These are phyloP conservation scores for Euplexia lucipara DNA, from an alignment of 2,888 invertebrate species.

Conservation along the genomic window DNA sequence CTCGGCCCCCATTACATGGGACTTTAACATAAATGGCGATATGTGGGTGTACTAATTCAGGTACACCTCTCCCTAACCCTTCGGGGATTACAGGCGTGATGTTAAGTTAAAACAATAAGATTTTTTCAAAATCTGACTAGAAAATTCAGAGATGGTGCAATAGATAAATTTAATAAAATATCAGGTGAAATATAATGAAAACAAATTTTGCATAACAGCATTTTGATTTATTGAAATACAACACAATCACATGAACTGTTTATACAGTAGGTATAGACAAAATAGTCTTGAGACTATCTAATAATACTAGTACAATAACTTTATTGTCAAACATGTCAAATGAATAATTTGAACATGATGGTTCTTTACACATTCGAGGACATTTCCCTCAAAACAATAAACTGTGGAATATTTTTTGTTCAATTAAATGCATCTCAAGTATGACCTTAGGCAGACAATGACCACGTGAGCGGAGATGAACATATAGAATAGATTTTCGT, in stretches of 20 bases:
- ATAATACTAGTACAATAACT: constrained; percentile 86
- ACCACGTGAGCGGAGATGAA: constrained; percentile 36
- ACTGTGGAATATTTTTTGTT: constrained; percentile 41
- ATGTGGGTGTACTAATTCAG: too few relatives aligned
- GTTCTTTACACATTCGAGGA: constrained; percentile 60
- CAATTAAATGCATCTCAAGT: constrained; percentile 59
- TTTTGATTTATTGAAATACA: constrained; percentile 87
- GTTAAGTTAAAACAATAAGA: too few relatives aligned
- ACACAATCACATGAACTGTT: constrained; percentile 87
- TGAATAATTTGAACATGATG: constrained; percentile 75
- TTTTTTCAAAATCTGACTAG: too few relatives aligned
- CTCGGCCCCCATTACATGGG: too few relatives aligned
- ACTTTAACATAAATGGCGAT: too few relatives aligned
- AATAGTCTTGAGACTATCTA: constrained; percentile 83
- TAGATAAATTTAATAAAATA: not conserved
- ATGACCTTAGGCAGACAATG: constrained; percentile 38
- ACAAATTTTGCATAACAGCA: constrained; percentile 76
- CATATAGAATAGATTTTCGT: constrained; percentile 54
- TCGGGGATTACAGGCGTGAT: too few relatives aligned
- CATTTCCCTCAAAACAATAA: constrained; percentile 50
- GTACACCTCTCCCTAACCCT: too few relatives aligned
- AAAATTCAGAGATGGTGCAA: too few relatives aligned
- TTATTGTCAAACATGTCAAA: constrained; percentile 90
- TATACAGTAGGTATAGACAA: constrained; percentile 80
- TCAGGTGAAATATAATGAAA: constrained; percentile 36